These are phyloP conservation scores for Parelbella ahira DNA, from an alignment of 2,888 invertebrate species.

Conservation along the genomic window DNA sequence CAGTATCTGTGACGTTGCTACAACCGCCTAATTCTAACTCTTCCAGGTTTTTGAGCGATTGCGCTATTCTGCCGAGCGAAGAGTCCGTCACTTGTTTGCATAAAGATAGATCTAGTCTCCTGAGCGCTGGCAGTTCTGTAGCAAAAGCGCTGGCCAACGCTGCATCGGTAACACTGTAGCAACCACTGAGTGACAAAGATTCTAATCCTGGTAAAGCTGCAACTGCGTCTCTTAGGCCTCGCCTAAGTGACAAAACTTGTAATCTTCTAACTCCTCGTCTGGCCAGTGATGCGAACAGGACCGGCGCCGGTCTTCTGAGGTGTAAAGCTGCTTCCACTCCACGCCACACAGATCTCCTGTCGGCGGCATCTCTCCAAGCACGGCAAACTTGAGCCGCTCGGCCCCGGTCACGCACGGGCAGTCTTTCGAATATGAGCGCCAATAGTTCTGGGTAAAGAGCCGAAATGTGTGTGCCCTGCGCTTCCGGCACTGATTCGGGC, in stretches of 20 bases:
- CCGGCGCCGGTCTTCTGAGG: conserved; percentile 89
- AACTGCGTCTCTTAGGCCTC: conserved; percentile 92
- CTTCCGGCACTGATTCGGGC: conserved; percentile 68
- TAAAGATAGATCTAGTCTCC: conserved; percentile 91
- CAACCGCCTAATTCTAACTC: conserved; percentile 95
- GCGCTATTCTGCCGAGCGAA: conserved; percentile 91
- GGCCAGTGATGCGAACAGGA: conserved; percentile 91
- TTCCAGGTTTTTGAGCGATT: conserved; percentile 91
- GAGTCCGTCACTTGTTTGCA: conserved; percentile 98
- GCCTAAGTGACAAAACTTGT: conserved; percentile 91
- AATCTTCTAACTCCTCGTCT: conserved; percentile 93
- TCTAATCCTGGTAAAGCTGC: conserved; percentile 92
- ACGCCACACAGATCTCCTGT: conserved; percentile 95
- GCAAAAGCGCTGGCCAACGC: conserved; percentile 91
- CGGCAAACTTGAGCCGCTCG: conserved; percentile 94
- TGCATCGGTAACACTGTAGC: conserved; percentile 94
- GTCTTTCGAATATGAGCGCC: conserved; percentile 93
- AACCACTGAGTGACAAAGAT: conserved; percentile 94
- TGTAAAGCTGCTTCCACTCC: conserved; percentile 96
- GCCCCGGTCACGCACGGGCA: conserved; percentile 93
- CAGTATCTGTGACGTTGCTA: conserved; percentile 93
- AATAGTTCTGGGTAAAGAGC: conserved; percentile 95
- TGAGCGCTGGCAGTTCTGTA: conserved; percentile 87
- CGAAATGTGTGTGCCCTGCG: conserved; percentile 87
- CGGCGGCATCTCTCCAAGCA: conserved; percentile 95